These are phyloP conservation scores for Spisula subtruncata DNA, from an alignment of 2,888 invertebrate species.

Conservation along the genomic window DNA sequence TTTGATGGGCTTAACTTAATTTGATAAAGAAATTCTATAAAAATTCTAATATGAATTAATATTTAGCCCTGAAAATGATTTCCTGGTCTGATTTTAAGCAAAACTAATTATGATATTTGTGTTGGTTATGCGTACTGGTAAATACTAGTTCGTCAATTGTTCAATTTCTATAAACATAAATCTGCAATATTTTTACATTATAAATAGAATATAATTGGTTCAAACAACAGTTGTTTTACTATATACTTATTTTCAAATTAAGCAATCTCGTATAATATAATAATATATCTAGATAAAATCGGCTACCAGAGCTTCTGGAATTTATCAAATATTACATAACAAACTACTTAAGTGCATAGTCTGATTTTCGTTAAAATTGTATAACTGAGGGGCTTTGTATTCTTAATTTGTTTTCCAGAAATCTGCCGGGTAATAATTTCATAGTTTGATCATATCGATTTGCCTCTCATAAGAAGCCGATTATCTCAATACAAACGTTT, in stretches of 20 bases:
- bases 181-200: neutral
- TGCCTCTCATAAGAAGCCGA: neutral
- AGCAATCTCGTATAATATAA: neutral
- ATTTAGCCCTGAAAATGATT: no score
- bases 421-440: constrained; percentile 3
- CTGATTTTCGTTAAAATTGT: constrained; percentile 20
- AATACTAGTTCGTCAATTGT: no score
- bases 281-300: neutral
- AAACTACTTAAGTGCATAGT: constrained; percentile 23
- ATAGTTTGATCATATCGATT: constrained; percentile 17
- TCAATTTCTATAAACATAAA: neutral
- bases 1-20: no score
- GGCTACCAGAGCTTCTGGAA: neutral
- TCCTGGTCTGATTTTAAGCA: no score
- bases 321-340: neutral
- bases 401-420: neutral
- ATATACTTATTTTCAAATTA: constrained; percentile 13
- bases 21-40: no score
- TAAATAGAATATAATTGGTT: neutral
- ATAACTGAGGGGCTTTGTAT: constrained; percentile 19
- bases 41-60: no score
- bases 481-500: neutral
- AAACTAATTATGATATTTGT: no score
- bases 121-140: no score
- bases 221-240: neutral